Evolutionary conservation across 2,113 vertebrate species (phyloP), one percentile per base, ranked within the genome.

Genomic region (Sylvilagus bachmani): DNA sequence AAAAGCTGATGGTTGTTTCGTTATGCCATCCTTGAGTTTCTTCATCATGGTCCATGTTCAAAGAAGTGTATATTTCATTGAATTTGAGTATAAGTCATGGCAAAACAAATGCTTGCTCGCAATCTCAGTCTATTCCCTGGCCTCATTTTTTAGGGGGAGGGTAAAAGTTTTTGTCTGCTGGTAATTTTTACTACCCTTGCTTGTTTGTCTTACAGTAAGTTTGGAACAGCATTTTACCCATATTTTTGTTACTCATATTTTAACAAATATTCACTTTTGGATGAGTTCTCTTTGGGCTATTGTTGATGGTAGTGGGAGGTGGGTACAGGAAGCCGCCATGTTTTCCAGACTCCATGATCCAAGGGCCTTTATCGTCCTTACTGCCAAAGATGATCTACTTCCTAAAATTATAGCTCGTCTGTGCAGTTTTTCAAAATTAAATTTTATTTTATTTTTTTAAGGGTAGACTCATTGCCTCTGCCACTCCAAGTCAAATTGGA

Each of bases 401-500:
- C 61, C 53, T 86, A 82, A 79, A 87, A 83, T 51, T 78, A 29
- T 6, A 66, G 29, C 58, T 94, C 38, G 53, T 80, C 66, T 95
- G 49, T 66, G 73, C 2, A 8, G 31, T 3, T 58, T 77, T 67
- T 69, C 64, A 31, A 91, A 74, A 25, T 55, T 19, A 58, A 64
- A 33, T 51, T n/a, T 25, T 16, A 49, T 69, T 22, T 44, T 44
- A n/a, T 27, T 8, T 58, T 53, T 64, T 69, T 58, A 58, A 87
- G 17, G 25, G 1, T 79, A 82, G 3, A n/a, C 31, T 81, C 38
- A 73, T 93, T 93, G 91, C 16, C 80, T 89, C 29, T 92, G 61
- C 71, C 49, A 85, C 87, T 89, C 51, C 55, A 90, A 90, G 21
- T 73, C 31, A 89, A 89, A 86, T 16, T 33, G 10, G 90, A 31